Base-by-base conservation (phyloP, 1,140 invertebrate species). In the Druon quercuslanigerum region DNA sequence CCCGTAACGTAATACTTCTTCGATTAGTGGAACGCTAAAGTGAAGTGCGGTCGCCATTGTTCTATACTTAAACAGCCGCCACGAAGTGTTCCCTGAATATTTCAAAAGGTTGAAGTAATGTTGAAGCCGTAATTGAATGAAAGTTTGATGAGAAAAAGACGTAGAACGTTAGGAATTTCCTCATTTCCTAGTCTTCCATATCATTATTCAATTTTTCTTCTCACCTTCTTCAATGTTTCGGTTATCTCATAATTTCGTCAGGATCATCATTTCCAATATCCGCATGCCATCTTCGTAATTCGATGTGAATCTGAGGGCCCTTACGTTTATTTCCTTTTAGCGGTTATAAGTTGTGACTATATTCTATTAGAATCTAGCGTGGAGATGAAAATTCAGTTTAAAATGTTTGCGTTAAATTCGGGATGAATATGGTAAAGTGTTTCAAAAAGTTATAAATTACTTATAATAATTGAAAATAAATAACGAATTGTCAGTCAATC, bases 121-220 rank as follows among this genome's bases (percentile, higher is more conserved):
- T 80, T 81, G 78, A 83, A 83, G 79, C 78, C 75, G 77, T 81
- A 79, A 83, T 84, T 77, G 76, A 75, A 74, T 84, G 78, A 76
- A 84, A 81, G 72, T 83, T 84, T 84, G 79, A 84, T 84, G 81
- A 54, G 75, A 84, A 84, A 84, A 84, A 81, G 60, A 16, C 33
- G 33, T 7, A 33, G 33, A 66, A 40, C 60, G 14, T 66, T 3
- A 40, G 60, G 60, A 66, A 66, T 66, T 66, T 16, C 60, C 60
- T 25, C 20, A 40, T 66, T 66, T 66, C 60, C 60, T 40, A 46
- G 20, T 66, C 20, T 66, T 13, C 12, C 9, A 66, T n/a, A 13
- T 40, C 60, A 2, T 66, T 66, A 66, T 66, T 66, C 60, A 66
- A 66, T 66, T 66, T 66, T 66, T 66, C 60, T n/a, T 40, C 52